A percentile compares a stretch with the other conserved stretches of the same genome.
Conservation (phyloP, 2,113 vertebrate genomes). For the Ariopsis seemanni region DNA sequence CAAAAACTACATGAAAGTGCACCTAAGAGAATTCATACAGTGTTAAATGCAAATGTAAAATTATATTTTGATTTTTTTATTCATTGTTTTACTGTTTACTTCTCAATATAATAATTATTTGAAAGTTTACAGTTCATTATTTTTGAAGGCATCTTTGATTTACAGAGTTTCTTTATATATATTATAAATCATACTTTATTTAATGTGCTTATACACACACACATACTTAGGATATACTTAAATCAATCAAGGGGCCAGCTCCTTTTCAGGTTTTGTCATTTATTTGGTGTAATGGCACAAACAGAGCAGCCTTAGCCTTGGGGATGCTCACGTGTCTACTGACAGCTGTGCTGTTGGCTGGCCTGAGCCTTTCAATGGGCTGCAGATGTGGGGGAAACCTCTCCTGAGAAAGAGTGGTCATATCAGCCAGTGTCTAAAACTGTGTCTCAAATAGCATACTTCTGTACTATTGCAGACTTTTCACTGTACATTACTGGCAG, state of each 20-base stretch:
- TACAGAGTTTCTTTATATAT: neutral
- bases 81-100: neutral
- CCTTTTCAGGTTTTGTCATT: slow-evolving; percentile 37
- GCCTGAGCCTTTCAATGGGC: slow-evolving; percentile 53
- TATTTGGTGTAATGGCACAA: slow-evolving; percentile 53
- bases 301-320: slow-evolving; percentile 57
- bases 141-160: neutral
- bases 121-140: neutral
- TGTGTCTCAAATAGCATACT: slow-evolving; percentile 1
- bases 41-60: neutral
- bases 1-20: neutral
- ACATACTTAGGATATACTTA: slow-evolving; percentile 14
- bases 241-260: slow-evolving; percentile 41
- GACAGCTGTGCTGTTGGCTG: slow-evolving; percentile 54
- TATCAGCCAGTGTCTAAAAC: slow-evolving; percentile 17
- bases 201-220: neutral
- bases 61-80: neutral
- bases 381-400: slow-evolving; percentile 66
- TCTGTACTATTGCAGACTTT: neutral
- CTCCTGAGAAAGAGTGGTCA: slow-evolving; percentile 50
- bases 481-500: neutral
- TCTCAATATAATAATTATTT: neutral
- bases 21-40: neutral
- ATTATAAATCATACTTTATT: neutral
- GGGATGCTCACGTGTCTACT: slow-evolving; percentile 48